Evolutionary conservation across 2,113 vertebrate genomes (phyloP).

Genomic region (Panurus biarmicus): DNA sequence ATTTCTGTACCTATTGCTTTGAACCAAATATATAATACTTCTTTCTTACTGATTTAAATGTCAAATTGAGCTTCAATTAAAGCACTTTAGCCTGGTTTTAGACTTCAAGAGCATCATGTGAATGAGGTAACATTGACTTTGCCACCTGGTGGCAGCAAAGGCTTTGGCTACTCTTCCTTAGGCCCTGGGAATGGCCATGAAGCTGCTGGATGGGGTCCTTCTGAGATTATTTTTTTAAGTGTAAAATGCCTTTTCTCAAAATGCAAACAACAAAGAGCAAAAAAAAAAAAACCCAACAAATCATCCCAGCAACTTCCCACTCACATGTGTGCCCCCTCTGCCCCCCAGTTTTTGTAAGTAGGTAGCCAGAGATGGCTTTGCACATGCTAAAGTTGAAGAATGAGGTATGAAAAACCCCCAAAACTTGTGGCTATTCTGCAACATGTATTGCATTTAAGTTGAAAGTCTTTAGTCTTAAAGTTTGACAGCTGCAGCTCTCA

Average conservation of each 20-base stretch:
- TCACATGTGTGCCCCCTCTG: not conserved
- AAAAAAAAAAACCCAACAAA: not conserved
- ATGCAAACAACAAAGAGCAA: not conserved
- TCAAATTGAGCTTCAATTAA: not conserved
- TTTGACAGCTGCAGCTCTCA: not conserved
- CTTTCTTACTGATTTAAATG: not conserved
- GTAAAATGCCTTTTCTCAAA: not conserved
- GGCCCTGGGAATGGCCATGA: not conserved
- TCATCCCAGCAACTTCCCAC: not conserved
- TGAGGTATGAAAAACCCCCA: not conserved
- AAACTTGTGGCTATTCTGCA: not conserved
- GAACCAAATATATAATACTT: not conserved
- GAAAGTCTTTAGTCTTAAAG: not conserved
- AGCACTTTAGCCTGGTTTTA: not conserved
- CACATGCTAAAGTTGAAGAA: not conserved
- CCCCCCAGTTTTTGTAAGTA: not conserved
- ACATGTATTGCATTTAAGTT: not conserved
- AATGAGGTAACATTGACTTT: not conserved
- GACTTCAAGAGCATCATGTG: not conserved
- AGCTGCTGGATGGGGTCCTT: not conserved
- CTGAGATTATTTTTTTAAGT: not conserved
- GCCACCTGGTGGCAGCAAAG: constrained; percentile 64
- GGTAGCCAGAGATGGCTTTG: not conserved
- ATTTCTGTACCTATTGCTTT: not conserved
- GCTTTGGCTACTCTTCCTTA: not conserved